These are phyloP conservation scores for Athalia rosae DNA, from an alignment of 2,888 invertebrate species.

Conservation along the genomic window DNA sequence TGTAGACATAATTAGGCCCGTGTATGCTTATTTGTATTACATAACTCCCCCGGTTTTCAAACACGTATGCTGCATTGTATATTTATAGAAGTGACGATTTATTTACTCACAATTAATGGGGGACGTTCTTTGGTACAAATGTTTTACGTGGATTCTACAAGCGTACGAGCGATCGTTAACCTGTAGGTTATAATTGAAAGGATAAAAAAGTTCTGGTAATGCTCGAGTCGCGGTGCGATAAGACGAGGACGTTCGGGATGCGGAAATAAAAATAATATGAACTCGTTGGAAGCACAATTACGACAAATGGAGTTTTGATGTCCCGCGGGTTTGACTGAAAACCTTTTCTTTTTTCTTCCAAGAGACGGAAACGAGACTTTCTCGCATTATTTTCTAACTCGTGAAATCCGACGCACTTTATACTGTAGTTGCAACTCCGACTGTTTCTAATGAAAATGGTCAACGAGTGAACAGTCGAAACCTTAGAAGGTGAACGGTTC, in stretches of 20 bases:
- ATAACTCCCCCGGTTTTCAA: neutral
- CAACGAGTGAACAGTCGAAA: too few relatives aligned
- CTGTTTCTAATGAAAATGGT: too few relatives aligned
- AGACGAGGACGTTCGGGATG: neutral
- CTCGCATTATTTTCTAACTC: too few relatives aligned
- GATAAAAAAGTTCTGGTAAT: neutral
- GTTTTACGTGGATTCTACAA: constrained; percentile 11
- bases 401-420: too few relatives aligned
- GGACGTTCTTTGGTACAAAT: constrained; percentile 6
- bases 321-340: neutral
- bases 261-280: neutral
- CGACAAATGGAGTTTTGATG: neutral
- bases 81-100: constrained; percentile 38
- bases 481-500: neutral
- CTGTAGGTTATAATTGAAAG: neutral
- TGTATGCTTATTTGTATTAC: neutral
- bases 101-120: constrained; percentile 39
- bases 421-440: too few relatives aligned
- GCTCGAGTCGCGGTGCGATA: neutral
- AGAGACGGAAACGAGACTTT: too few relatives aligned
- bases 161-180: constrained; percentile 4
- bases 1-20: neutral
- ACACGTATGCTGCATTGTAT: constrained; percentile 1
- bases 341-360: too few relatives aligned
- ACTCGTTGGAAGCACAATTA: neutral